A percentile compares a stretch with the other conserved stretches of the same genome.
phyloP scores from a whole-genome alignment of 2,797 vertebrate species.

The Sebastolobus altivelis region DNA sequence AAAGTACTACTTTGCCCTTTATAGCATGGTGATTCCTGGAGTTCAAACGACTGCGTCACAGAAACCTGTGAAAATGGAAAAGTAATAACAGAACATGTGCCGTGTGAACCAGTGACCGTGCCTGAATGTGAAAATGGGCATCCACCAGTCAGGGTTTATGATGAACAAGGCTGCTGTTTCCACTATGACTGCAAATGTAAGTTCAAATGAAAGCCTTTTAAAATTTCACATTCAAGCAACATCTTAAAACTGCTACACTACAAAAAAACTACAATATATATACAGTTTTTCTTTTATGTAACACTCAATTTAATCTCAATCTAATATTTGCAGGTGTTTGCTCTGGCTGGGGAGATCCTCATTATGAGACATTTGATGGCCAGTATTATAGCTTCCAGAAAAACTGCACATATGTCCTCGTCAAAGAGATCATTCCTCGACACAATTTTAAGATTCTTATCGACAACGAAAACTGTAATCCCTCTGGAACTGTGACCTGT shows the following conservation, averaged over 20 bases:
- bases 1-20: constrained; percentile 27
- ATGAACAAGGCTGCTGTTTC: constrained; percentile 86
- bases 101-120: constrained; percentile 64
- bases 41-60: constrained; percentile 79
- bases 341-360: constrained; percentile 92
- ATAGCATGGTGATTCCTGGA: constrained; percentile 86
- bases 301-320: background rate
- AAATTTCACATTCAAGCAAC: constrained; percentile 9
- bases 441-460: constrained; percentile 86
- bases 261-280: background rate
- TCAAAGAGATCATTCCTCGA: constrained; percentile 87
- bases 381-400: constrained; percentile 92
- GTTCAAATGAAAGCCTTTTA: constrained; percentile 50
- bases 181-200: constrained; percentile 92
- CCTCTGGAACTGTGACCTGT: constrained; percentile 69
- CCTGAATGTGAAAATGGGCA: constrained; percentile 85
- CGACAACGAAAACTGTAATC: constrained; percentile 90
- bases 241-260: background rate
- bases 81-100: constrained; percentile 42
- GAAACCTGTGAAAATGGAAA: constrained; percentile 81
- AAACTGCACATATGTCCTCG: constrained; percentile 92
- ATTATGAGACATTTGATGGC: constrained; percentile 93
- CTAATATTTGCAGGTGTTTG: constrained; percentile 87
- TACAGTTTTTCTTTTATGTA: background rate
- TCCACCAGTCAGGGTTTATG: constrained; percentile 78